These are phyloP conservation scores for Chymomyza procnemis DNA, from an alignment of 2,888 invertebrate species.

Conservation along the genomic window DNA sequence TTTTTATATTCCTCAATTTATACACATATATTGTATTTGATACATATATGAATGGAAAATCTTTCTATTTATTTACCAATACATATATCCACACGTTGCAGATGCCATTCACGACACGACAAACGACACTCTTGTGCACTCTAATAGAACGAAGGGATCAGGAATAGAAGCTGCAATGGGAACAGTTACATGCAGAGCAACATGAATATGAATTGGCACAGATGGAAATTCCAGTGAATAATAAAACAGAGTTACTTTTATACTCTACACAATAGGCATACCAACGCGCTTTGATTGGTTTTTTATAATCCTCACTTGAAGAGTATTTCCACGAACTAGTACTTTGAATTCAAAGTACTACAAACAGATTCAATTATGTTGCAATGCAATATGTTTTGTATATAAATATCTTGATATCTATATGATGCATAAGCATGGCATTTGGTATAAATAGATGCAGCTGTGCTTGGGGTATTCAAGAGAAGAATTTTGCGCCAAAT, in stretches of 20 bases:
- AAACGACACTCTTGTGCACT: not conserved
- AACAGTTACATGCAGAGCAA: not conserved
- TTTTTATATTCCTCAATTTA: not conserved
- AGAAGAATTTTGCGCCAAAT: too few relatives aligned
- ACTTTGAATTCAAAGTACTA: too few relatives aligned
- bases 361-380: too few relatives aligned
- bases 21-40: not conserved
- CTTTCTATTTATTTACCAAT: slow-evolving; percentile 2
- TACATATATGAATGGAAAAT: not conserved
- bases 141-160: not conserved
- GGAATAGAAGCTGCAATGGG: not conserved
- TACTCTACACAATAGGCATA: too few relatives aligned
- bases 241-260: not conserved
- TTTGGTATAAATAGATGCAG: too few relatives aligned
- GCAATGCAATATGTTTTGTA: too few relatives aligned
- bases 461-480: too few relatives aligned
- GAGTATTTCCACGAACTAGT: too few relatives aligned
- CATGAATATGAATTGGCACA: slow-evolving; percentile 1
- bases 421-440: too few relatives aligned
- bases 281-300: too few relatives aligned
- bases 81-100: not conserved
- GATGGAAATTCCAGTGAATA: not conserved
- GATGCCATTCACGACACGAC: not conserved
- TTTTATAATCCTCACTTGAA: too few relatives aligned
- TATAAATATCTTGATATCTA: too few relatives aligned